Conservation (phyloP, 2,888 invertebrate species). For the Vanessa cardui region DNA sequence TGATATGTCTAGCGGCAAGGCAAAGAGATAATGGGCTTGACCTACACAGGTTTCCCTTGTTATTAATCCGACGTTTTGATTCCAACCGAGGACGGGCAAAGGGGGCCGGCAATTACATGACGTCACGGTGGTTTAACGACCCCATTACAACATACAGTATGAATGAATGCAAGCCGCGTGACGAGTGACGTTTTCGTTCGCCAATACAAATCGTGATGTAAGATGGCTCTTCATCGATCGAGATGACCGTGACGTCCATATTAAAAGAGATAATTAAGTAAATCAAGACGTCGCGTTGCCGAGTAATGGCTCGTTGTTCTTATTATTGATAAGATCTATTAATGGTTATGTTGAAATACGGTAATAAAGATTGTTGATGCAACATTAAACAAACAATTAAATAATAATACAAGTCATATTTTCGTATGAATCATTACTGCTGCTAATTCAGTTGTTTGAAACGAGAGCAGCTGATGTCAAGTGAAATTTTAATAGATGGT, state of each 20-base stretch:
- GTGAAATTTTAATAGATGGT: conserved; percentile 64
- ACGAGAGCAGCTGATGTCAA: conserved; percentile 48
- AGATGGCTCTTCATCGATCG: conserved; percentile 47
- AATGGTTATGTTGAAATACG: background rate
- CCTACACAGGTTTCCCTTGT: conserved; percentile 79
- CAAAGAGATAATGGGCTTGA: conserved; percentile 74
- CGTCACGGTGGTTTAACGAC: conserved; percentile 81
- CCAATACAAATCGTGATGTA: conserved; percentile 55
- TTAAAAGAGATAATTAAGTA: conserved; percentile 2
- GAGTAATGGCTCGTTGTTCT: background rate
- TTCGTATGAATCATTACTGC: conserved; percentile 10
- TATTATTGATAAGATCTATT: background rate
- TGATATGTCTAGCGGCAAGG: conserved; percentile 28
- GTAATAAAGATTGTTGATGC: background rate
- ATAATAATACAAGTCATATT: background rate
- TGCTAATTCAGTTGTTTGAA: conserved; percentile 24
- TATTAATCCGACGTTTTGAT: conserved; percentile 81
- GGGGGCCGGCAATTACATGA: conserved; percentile 82
- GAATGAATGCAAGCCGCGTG: conserved; percentile 80
- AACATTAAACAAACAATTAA: background rate
- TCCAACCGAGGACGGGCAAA: conserved; percentile 73
- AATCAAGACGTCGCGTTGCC: conserved; percentile 8
- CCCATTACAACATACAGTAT: conserved; percentile 81
- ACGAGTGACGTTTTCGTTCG: conserved; percentile 73
- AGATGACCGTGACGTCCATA: conserved; percentile 6